Evolutionary conservation across 2,113 vertebrate genomes (phyloP).

Genomic region (Ginglymostoma cirratum): DNA sequence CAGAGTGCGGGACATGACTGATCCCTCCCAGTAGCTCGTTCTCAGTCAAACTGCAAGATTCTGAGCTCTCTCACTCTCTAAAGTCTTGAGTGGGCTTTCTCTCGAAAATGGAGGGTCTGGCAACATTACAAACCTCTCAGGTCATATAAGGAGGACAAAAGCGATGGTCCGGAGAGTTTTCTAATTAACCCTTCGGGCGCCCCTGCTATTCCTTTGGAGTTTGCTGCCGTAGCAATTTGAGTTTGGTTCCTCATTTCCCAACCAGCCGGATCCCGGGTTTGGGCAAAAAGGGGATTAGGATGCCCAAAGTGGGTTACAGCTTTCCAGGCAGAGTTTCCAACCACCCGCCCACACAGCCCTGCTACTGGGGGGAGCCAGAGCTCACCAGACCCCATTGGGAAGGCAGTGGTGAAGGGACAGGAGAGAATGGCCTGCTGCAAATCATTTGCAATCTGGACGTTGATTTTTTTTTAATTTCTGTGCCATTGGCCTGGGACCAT

Average conservation of each 20-base stretch:
- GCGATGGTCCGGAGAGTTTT: conserved; percentile 42
- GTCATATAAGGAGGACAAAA: conserved; percentile 34
- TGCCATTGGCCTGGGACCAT: neutral
- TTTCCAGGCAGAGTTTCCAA: too few species aligned
- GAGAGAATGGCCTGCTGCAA: neutral
- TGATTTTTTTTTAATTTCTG: neutral
- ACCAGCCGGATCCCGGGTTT: neutral
- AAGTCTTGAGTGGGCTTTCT: too few species aligned
- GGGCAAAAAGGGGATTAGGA: neutral
- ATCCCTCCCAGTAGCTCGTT: too few species aligned
- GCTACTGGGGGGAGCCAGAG: too few species aligned
- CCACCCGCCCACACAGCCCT: too few species aligned
- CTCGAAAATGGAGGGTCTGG: conserved; percentile 40
- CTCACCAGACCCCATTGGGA: too few species aligned
- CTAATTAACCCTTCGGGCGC: conserved; percentile 34
- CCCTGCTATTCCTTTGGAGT: neutral
- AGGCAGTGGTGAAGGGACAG: neutral
- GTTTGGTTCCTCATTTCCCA: neutral
- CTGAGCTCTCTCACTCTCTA: too few species aligned
- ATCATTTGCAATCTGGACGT: neutral
- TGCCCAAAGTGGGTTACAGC: too few species aligned
- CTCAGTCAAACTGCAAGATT: too few species aligned
- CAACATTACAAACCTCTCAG: neutral
- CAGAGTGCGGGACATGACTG: neutral
- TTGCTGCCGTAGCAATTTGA: neutral